A percentile compares a stretch with the other conserved stretches of the same genome.
Evolutionary conservation across 2,113 vertebrate species (phyloP).

Genomic region (Petroica traversi): DNA sequence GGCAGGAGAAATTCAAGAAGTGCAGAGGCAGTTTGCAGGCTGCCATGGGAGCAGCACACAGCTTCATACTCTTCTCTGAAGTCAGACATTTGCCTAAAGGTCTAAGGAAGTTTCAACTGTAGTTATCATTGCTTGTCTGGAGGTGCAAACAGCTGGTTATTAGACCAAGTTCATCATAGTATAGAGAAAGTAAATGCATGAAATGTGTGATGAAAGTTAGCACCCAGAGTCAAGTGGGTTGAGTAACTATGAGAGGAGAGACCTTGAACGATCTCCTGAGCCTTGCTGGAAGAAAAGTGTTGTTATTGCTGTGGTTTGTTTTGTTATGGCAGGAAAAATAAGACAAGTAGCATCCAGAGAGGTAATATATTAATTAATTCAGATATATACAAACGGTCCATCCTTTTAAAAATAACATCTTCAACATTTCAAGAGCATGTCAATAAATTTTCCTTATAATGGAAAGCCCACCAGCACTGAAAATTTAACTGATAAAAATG

Average conservation of each 20-base stretch:
- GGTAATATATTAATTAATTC: neutral
- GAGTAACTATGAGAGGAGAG: neutral
- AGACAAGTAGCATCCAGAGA: neutral
- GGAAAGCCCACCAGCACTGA: neutral
- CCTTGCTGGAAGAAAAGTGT: neutral
- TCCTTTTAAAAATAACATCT: neutral
- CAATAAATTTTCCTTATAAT: neutral
- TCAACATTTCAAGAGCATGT: neutral
- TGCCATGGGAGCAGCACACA: neutral
- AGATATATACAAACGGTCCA: neutral
- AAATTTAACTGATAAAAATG: neutral
- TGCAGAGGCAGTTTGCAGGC: neutral
- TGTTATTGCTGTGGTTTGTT: neutral
- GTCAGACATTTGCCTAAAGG: neutral
- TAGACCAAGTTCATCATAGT: neutral
- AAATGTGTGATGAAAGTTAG: neutral
- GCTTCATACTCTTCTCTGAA: neutral
- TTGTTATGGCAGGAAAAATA: neutral
- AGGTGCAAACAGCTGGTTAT: neutral
- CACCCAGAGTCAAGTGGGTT: neutral
- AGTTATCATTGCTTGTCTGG: neutral
- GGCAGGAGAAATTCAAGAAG: neutral
- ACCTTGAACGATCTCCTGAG: neutral
- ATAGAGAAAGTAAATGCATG: neutral
- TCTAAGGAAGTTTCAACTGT: neutral